Base-by-base conservation (phyloP, 2,888 invertebrate species). In the Athripsodes cinereus region DNA sequence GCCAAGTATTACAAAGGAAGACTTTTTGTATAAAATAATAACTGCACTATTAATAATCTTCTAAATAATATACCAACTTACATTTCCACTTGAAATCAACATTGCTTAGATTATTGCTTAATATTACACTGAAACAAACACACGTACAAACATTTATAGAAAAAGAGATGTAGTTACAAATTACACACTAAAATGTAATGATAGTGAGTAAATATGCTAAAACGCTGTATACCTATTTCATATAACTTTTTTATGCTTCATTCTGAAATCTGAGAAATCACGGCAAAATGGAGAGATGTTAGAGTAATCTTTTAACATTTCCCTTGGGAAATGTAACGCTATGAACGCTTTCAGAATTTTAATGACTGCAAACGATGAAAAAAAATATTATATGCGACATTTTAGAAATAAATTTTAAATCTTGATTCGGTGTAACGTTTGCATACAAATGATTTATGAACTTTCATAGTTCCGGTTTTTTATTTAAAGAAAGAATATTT, bases 321-420 rank as follows among this genome's bases (percentile, higher is more conserved):
- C 40, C 16, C 40, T 40, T 13, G 40, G 40, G 40, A 40, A 40
- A 13, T 40, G 40, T 40, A 40, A 40, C 40, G 40, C 13, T 16
- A 16, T 3, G 40, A 13, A 40, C 16, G 40, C 40, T 16, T 13
- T 16, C 40, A n/a, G 40, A 40, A 40, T 40, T 40, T 40, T 40
- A 40, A 40, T 40, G 40, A 40, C 40, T 40, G 40, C 13, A 40
- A 40, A 40, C 40, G 40, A 40, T 13, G 40, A 40, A 13, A 40
- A 13, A 40, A 40, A 40, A 40, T n/a, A n/a, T n/a, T 40, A 40
- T 40, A 40, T 40, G 40, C 2, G 40, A 40, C 40, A 40, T 13
- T 40, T 40, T 40, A 40, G 40, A 40, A n/a, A 40, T 40, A 40
- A 40, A 40, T 40, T 40, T 40, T 40, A 40, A 40, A 40, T 40